Base-by-base conservation (phyloP, 2,888 invertebrate genomes). In the Dendrolimus houi region DNA sequence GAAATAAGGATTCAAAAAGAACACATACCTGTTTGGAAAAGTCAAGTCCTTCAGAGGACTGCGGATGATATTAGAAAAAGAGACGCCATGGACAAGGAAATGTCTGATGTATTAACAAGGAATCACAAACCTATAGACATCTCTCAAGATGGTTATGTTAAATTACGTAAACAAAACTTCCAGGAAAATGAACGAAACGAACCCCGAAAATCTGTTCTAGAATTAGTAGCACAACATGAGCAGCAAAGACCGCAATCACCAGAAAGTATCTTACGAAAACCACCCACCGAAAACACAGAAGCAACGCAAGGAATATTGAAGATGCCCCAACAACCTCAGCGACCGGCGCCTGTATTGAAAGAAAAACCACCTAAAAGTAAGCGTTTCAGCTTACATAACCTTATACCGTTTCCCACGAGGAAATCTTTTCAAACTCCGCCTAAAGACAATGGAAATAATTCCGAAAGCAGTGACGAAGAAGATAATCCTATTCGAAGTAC, bases 151-250 rank as follows among this genome's bases (percentile, higher is more conserved):
- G 91, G 91, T n/a, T 91, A 91, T 61, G 86, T 91, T 0, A 90
- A 84, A 65, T 76, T 91, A 42, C 78, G 82, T 40, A 90, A 89
- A 65, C 89, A 89, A 67, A 79, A 65, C 56, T 78, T 78, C 63
- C 79, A 80, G 40, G 74, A 63, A 53, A 65, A 65, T 53, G 67
- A 77, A 29, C 81, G 77, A 56, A 82, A 83, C 61, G 84, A 83
- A 56, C 85, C 85, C 2, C 83, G 93, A 54, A 92, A 88, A 64
- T 92, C 93, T 0, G 94, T 94, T 0, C 93, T 93, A 67, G 93
- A 93, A 70, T 77, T 94, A 65, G 93, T 93, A 40, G 93, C 93
- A 1, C 90, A 92, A 71, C 92, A 93, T 9, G 93, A 94, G 74
- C 87, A 92, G 56, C 86, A 88, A 58, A 73, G 86, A 72, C 70